Percentiles rank a stretch among this genome's conserved stretches.
Evolutionary conservation across 2,797 vertebrate species (phyloP).

Genomic region (Myotis daubentonii): DNA sequence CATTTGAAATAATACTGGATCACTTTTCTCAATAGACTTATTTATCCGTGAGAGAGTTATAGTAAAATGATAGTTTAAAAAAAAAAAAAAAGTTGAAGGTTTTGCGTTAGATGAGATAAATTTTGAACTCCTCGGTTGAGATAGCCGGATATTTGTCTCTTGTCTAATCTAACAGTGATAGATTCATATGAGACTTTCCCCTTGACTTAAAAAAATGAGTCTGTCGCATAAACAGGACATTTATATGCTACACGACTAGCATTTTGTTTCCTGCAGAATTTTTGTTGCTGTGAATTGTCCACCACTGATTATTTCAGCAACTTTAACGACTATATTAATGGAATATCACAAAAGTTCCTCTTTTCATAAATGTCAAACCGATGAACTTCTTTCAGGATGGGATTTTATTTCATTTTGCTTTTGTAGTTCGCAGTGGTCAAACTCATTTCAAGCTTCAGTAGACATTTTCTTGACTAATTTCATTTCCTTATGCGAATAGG

Average conservation of each 20-base stretch:
- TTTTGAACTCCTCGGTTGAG: not conserved
- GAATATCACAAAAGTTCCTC: not conserved
- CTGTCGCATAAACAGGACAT: conserved; percentile 34
- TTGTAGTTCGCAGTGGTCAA: not conserved
- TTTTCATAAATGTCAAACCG: not conserved
- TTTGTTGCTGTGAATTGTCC: not conserved
- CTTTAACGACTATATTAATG: not conserved
- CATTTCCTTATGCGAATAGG: not conserved
- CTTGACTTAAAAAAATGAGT: not conserved
- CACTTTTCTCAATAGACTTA: not conserved
- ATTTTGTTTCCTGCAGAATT: conserved; percentile 29
- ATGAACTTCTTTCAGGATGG: not conserved
- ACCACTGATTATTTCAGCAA: conserved; percentile 36
- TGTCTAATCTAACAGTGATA: not conserved
- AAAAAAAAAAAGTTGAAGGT: not conserved
- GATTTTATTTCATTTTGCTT: conserved; percentile 13
- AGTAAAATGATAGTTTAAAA: not conserved
- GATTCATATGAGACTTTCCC: not conserved
- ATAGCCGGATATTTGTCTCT: not conserved
- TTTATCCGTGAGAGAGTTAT: not conserved
- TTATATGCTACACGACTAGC: not conserved
- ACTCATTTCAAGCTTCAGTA: not conserved
- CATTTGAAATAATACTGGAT: not conserved
- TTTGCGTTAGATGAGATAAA: not conserved
- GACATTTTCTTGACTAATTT: conserved; percentile 37